Evolutionary conservation across 2,113 vertebrate species (phyloP), one percentile per base, ranked within the genome.

Genomic region (Atractosteus spatula): DNA sequence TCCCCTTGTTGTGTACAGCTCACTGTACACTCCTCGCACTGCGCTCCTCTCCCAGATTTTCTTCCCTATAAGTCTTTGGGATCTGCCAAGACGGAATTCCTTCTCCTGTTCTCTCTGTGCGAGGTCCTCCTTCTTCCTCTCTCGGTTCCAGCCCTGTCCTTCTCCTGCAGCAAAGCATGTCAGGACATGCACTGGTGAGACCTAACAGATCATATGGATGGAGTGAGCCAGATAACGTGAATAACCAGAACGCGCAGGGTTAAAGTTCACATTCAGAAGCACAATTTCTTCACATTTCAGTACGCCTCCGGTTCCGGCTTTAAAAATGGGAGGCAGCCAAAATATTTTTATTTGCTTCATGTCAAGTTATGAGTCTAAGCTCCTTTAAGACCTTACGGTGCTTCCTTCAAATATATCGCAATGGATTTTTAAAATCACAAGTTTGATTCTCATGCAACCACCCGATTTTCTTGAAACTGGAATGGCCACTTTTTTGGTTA

Each of bases 131-230:
- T 64, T 3, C 29, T 67, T 64, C n/a, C 42, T 63, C 73, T 65
- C 62, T 29, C 78, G 65, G 74, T 85, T 90, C 87, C 87, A 85
- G 85, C 86, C 84, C 83, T 84, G 89, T 88, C 87, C 74, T 78
- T 81, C 74, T 76, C 66, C 76, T 78, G 79, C 77, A 82, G 74
- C 73, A 76, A 73, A 68, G 79, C 88, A 86, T 84, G 89, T 89
- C 79, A 73, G 67, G 84, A 76, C 90, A 89, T 79, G 87, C 62
- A 79, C 68, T 41, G 71, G 59, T 68, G 71, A 66, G 44, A 3
- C 16, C 29, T 55, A 75, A 70, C 29, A 29, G 29, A 29, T 8
- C 1, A 42, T 13, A 12, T 62, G 55, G 41, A 59, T 64, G 16
- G 62, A 69, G 74, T 66, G 68, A 62, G 51, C 56, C 65, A 55